These are phyloP conservation scores for Rhaphigaster nebulosa DNA, from an alignment of 2,888 invertebrate genomes.

Conservation along the genomic window DNA sequence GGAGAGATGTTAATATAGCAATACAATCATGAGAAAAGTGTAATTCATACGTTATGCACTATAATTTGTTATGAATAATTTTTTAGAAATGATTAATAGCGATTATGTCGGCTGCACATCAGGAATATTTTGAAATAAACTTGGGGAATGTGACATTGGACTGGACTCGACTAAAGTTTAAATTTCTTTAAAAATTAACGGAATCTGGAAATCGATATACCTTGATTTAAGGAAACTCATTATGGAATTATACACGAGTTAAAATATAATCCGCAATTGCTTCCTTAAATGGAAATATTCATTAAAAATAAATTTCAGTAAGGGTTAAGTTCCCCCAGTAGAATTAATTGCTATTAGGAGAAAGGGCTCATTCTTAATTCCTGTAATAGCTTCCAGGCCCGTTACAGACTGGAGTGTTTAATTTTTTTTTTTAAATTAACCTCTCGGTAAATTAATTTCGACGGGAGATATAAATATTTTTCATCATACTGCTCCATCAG, in stretches of 20 bases:
- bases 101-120: too few species aligned
- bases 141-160: too few species aligned
- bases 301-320: background rate
- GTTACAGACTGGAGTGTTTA: background rate
- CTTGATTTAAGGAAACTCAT: background rate
- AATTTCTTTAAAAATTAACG: too few species aligned
- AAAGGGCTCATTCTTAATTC: constrained; percentile 37
- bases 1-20: too few species aligned
- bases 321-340: background rate
- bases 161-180: too few species aligned
- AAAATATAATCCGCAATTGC: background rate
- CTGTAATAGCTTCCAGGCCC: constrained; percentile 3
- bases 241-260: background rate
- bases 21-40: too few species aligned
- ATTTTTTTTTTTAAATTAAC: constrained; percentile 13
- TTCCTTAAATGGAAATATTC: background rate
- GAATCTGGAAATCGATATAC: too few species aligned
- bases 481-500: background rate
- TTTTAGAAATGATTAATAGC: too few species aligned
- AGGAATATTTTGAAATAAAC: too few species aligned
- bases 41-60: too few species aligned
- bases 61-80: too few species aligned
- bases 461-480: background rate
- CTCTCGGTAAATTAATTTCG: background rate
- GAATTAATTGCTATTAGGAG: constrained; percentile 31